phyloP scores from a whole-genome alignment of 2,888 invertebrate species.

The Chrysomela aeneicollis region DNA sequence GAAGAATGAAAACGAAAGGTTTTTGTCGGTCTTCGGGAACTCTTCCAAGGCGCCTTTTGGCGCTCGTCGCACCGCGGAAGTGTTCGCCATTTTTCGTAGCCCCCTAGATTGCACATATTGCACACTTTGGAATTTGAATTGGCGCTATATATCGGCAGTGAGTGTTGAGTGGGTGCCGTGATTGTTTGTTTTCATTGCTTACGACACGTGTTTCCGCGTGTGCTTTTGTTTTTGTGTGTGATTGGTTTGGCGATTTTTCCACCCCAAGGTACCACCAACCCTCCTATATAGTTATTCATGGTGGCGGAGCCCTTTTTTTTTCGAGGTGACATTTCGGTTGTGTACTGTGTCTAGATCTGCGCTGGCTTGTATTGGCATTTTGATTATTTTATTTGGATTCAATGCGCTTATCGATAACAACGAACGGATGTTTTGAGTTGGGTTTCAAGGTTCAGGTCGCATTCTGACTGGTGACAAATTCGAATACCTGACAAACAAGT shows the following conservation, averaged over 20 bases:
- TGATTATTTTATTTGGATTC: too few relatives aligned
- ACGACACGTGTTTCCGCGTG: background rate
- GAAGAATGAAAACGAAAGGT: constrained; percentile 23
- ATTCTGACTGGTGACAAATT: too few relatives aligned
- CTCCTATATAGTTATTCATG: too few relatives aligned
- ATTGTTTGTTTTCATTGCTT: constrained; percentile 1
- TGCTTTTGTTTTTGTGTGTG: background rate
- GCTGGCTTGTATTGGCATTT: background rate
- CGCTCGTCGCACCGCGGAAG: constrained; percentile 37
- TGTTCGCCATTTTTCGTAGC: constrained; percentile 36
- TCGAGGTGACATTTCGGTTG: background rate
- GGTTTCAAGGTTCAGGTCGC: too few relatives aligned
- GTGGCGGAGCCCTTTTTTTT: background rate
- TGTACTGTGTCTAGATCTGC: background rate
- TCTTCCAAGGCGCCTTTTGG: constrained; percentile 33
- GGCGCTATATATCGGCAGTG: constrained; percentile 15
- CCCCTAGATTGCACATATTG: constrained; percentile 27
- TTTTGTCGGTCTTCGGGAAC: constrained; percentile 24
- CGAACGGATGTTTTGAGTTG: too few relatives aligned
- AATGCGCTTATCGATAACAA: too few relatives aligned
- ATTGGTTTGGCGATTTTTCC: background rate
- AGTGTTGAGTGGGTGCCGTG: constrained; percentile 15
- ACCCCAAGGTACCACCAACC: background rate
- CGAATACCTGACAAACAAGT: too few relatives aligned
- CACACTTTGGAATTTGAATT: background rate